Base-by-base conservation (phyloP, 1,140 invertebrate genomes). In the Drosophila takahashii region DNA sequence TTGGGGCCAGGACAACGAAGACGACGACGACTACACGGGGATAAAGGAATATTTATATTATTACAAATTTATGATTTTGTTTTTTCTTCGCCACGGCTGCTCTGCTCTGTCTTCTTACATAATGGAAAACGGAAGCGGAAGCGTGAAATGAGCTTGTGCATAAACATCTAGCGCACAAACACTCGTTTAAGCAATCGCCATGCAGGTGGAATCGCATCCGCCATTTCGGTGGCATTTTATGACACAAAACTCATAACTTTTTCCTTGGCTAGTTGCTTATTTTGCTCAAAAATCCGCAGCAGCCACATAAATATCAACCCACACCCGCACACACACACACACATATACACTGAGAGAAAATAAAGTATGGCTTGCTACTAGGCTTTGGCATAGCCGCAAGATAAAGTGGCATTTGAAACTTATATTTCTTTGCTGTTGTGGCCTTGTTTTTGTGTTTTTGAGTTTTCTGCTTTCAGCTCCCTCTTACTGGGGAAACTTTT, bases 31-130 rank as follows among this genome's bases (percentile, higher is more conserved):
- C 74, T 45, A 69, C 47, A 77, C 65, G 45, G 48, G 74, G 79
- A 87, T 87, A 87, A 89, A 66, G 77, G 79, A 79, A 89, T 84
- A 89, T 89, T 89, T 89, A 89, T 89, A 84, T 89, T 84, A 89
- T 89, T 90, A 77, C 52, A 61, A 89, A 89, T 89, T 89, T 89
- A 89, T 89, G 84, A 89, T 89, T 89, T 89, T 89, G 84, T 89
- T 89, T 89, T 89, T 89, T 67, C 61, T 58, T 37, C 32, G 36
- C 16, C 48, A 7, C 15, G 37, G 54, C 36, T 53, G 32, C 53
- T 32, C 10, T 36, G 29, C n/a, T 18, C 36, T 39, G 53, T 15
- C 57, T 47, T 22, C 56, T 62, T 54, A 70, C 67, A 89, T 80
- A 80, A 84, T 79, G 79, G 76, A 71, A 89, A 89, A 45, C 84